Conservation (phyloP, 2,113 vertebrate species). For the Numida meleagris region DNA sequence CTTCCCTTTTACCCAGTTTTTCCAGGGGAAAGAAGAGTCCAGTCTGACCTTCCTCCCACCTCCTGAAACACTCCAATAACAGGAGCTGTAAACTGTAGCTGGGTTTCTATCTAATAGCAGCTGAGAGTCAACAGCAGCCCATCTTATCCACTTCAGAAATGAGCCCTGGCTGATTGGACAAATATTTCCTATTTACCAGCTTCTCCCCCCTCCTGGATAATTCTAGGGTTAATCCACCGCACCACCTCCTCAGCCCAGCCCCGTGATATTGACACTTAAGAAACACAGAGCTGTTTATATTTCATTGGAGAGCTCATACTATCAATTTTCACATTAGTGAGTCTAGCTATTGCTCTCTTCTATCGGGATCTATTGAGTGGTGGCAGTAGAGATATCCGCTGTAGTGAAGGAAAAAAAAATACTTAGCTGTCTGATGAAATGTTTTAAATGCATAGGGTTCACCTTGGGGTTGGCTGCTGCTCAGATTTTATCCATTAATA, state of each 20-base stretch:
- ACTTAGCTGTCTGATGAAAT: slow-evolving; percentile 85
- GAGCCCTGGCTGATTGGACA: slow-evolving; percentile 47
- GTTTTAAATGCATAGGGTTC: slow-evolving; percentile 88
- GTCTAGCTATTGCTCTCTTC: slow-evolving; percentile 70
- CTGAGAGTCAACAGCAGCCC: slow-evolving; percentile 36
- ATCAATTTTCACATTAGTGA: slow-evolving; percentile 79
- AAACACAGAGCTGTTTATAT: slow-evolving; percentile 77
- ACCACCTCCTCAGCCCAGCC: slow-evolving; percentile 48
- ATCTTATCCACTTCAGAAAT: slow-evolving; percentile 33
- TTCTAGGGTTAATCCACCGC: slow-evolving; percentile 66
- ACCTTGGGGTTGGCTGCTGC: slow-evolving; percentile 84
- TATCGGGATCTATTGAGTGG: slow-evolving; percentile 76
- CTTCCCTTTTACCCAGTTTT: neutral
- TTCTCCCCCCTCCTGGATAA: slow-evolving; percentile 53
- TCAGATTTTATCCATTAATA: slow-evolving; percentile 88
- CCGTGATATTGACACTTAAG: slow-evolving; percentile 73
- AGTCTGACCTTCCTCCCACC: neutral
- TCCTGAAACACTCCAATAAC: neutral
- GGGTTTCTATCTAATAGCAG: neutral
- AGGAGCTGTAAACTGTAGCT: neutral
- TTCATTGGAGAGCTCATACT: slow-evolving; percentile 76
- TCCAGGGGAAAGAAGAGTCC: neutral
- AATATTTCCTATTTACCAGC: slow-evolving; percentile 55
- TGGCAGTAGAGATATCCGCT: slow-evolving; percentile 75
- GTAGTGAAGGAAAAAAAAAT: slow-evolving; percentile 76